Base-by-base conservation (phyloP, 2,888 invertebrate genomes). In the Camponotus fellah region DNA sequence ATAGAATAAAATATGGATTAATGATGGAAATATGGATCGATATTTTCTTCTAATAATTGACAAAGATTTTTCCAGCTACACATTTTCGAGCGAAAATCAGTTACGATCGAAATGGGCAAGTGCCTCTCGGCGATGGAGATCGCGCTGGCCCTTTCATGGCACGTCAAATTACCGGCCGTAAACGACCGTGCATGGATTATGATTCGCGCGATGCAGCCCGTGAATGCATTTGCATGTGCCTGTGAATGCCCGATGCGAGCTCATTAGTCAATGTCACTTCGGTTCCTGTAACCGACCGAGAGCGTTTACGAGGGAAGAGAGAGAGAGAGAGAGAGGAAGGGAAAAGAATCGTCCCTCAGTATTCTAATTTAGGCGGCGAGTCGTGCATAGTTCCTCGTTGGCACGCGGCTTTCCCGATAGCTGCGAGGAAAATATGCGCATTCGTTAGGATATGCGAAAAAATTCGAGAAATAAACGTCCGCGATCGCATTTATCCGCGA, bases 351-450 rank as follows among this genome's bases (percentile, higher is more conserved):
- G 80, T 84, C 53, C 32, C 74, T 60, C 66, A 71, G 82, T 88
- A 86, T 89, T 89, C 87, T 89, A 86, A 90, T 90, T 89, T 85
- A 26, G 79, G 75, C 86, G 58, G 86, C 80, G 85, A 87, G 85
- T 87, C 86, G 86, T 86, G 85, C 86, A 85, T 71, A 79, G 76
- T 82, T 86, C 77, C 69, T 79, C 69, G 80, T 43, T 53, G 71
- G 76, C 83, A 82, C 82, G 82, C 77, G 80, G 85, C 82, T 86
- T 76, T 82, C 72, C 80, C 56, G 43, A 34, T 58, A 60, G 60
- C 60, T 65, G 60, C 68, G 72, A 56, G 81, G 49, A 84, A 88
- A 90, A 88, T 90, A 90, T 90, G 89, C 86, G 88, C 89, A 85
- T 87, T 85, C 74, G 85, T 74, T 86, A 53, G n/a, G 81, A 56